Conservation (phyloP, 2,888 invertebrate species). For the Rutpela maculata region DNA sequence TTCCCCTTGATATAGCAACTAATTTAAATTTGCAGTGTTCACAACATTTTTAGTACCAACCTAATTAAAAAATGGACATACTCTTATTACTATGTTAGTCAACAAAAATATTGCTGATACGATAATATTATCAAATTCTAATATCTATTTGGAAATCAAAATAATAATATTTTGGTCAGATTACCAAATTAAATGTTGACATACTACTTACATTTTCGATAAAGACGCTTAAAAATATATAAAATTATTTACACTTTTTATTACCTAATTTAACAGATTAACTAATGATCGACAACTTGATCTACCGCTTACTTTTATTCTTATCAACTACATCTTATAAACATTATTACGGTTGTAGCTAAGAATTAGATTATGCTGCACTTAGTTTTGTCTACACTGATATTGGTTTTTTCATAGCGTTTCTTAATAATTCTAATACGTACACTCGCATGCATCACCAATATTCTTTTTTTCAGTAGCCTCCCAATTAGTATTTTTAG, state of each 20-base stretch:
- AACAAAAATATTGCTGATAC: neutral
- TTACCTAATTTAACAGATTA: neutral
- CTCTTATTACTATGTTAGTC: neutral
- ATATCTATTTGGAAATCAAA: slow-evolving; percentile 2
- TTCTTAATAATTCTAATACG: too few relatives aligned
- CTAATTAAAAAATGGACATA: too few relatives aligned
- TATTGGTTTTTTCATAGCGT: too few relatives aligned
- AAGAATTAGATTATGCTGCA: neutral
- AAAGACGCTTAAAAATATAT: neutral
- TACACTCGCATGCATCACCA: too few relatives aligned
- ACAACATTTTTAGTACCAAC: too few relatives aligned
- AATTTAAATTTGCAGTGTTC: too few relatives aligned
- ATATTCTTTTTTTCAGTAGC: too few relatives aligned
- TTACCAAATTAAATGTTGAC: slow-evolving; percentile 7
- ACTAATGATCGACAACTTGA: slow-evolving; percentile 6
- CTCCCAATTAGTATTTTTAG: too few relatives aligned
- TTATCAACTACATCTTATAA: neutral
- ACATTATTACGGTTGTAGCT: neutral
- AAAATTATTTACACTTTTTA: neutral
- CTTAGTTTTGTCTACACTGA: too few relatives aligned
- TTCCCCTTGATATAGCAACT: too few relatives aligned
- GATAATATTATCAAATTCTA: neutral
- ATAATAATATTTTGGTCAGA: slow-evolving; percentile 7
- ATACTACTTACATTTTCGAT: neutral
- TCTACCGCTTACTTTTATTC: neutral